A percentile compares a stretch with the other conserved stretches of the same genome.
Evolutionary conservation across 2,113 vertebrate genomes (phyloP).

Genomic region (Aptenodytes patagonicus): DNA sequence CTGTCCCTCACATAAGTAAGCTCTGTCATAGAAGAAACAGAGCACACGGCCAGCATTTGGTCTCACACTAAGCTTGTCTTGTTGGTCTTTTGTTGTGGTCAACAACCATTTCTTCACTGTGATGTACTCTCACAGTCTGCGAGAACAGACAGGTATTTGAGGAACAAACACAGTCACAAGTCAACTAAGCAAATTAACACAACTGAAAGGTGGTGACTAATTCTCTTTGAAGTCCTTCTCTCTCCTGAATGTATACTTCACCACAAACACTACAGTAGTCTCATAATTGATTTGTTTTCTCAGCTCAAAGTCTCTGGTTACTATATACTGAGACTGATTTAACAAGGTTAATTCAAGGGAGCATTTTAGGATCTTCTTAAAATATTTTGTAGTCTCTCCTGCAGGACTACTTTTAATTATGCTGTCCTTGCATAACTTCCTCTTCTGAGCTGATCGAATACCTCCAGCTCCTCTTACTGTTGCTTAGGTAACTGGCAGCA

Average conservation of each 20-base stretch:
- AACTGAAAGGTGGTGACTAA: neutral
- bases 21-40: neutral
- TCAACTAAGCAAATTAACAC: neutral
- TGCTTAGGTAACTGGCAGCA: neutral
- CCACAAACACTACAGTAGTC: neutral
- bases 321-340: neutral
- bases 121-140: neutral
- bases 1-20: neutral
- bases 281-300: neutral
- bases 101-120: neutral
- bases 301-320: neutral
- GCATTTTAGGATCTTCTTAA: neutral
- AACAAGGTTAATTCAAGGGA: neutral
- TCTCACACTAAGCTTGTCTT: neutral
- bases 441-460: neutral
- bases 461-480: neutral
- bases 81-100: neutral
- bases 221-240: conserved; percentile 1
- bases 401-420: neutral
- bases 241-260: neutral
- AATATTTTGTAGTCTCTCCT: neutral
- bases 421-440: neutral
- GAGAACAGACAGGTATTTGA: neutral
- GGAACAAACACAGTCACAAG: neutral
- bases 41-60: neutral